Percentiles rank a stretch among this genome's conserved stretches.
phyloP scores from a whole-genome alignment of 2,113 vertebrate species.

The Donacobius atricapilla region DNA sequence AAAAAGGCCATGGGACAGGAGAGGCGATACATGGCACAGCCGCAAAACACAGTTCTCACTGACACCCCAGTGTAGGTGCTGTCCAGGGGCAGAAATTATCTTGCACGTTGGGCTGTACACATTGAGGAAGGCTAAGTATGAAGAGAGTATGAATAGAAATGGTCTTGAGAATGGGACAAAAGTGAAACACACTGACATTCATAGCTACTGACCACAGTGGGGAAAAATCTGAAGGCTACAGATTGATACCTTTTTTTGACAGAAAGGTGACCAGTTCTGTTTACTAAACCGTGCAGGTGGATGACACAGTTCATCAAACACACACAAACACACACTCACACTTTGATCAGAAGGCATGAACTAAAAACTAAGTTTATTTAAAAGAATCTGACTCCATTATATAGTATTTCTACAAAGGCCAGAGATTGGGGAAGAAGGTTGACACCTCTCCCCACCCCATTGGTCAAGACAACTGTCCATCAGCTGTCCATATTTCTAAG shows the following conservation, averaged over 20 bases:
- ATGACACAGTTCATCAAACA: too few species aligned
- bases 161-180: neutral
- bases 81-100: neutral
- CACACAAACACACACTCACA: too few species aligned
- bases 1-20: neutral
- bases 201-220: neutral
- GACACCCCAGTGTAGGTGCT: neutral
- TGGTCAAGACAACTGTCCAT: too few species aligned
- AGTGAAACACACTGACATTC: neutral
- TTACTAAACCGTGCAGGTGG: neutral
- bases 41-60: neutral
- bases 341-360: too few species aligned
- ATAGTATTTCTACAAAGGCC: too few species aligned
- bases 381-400: too few species aligned
- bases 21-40: neutral
- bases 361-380: too few species aligned
- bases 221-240: neutral
- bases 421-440: too few species aligned
- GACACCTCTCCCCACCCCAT: too few species aligned
- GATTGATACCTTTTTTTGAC: neutral
- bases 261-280: neutral
- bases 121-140: neutral
- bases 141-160: neutral
- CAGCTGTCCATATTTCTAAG: too few species aligned
- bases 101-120: neutral